Percentiles rank a stretch among this genome's conserved stretches.
phyloP scores from a whole-genome alignment of 2,888 invertebrate species.

The Rotaria magnacalcarata region DNA sequence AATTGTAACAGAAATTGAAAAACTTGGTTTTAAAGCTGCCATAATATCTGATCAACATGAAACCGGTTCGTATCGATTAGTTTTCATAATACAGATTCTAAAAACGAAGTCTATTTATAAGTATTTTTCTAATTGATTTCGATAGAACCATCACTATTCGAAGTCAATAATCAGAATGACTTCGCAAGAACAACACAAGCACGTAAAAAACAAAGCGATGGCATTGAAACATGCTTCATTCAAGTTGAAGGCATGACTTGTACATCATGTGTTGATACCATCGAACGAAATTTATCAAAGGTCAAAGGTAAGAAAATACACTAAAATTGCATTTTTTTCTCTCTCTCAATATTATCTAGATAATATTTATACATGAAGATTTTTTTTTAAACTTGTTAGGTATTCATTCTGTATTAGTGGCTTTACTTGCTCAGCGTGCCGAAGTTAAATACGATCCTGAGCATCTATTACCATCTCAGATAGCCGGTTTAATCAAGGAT shows the following conservation, averaged over 20 bases:
- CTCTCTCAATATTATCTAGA: too few species aligned
- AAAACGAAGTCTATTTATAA: too few species aligned
- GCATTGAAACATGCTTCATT: not conserved
- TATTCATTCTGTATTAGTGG: slow-evolving; percentile 79
- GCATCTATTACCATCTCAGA: slow-evolving; percentile 71
- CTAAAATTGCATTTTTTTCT: not conserved
- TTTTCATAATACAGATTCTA: too few species aligned
- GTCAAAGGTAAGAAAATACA: slow-evolving; percentile 53
- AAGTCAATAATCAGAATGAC: too few species aligned
- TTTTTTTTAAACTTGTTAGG: slow-evolving; percentile 60
- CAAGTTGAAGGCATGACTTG: slow-evolving; percentile 60
- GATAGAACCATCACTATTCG: too few species aligned
- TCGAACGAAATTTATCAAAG: slow-evolving; percentile 52
- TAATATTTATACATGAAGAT: too few species aligned
- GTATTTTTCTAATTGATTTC: too few species aligned
- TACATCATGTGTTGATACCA: slow-evolving; percentile 60
- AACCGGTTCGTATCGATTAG: too few species aligned
- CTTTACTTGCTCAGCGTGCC: slow-evolving; percentile 86
- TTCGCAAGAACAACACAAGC: too few species aligned
- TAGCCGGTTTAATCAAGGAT: slow-evolving; percentile 78
- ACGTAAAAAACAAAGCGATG: too few species aligned
- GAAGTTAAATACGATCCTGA: slow-evolving; percentile 81
- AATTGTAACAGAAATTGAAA: not conserved
- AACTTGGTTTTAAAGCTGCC: not conserved
- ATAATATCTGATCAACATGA: not conserved